Percentiles rank a stretch among this genome's conserved stretches.
phyloP scores from a whole-genome alignment of 2,888 invertebrate species.

The Tetropium fuscum region DNA sequence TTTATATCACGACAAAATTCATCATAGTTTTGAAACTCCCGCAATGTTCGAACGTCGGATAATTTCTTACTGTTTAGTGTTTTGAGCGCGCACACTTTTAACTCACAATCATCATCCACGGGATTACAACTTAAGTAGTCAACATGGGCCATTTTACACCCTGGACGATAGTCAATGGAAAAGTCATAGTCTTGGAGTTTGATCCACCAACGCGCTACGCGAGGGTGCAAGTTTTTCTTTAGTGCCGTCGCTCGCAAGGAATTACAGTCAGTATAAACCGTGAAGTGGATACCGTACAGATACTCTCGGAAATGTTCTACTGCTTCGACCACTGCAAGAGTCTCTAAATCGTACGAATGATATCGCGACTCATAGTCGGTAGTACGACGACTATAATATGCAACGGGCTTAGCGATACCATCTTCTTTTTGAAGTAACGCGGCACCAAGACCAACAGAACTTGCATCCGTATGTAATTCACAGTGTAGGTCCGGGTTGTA shows the following conservation, averaged over 20 bases:
- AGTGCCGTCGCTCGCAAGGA: constrained; percentile 31
- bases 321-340: constrained; percentile 52
- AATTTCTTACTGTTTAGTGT: no score
- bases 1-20: no score
- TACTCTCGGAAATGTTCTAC: constrained; percentile 49
- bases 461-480: constrained; percentile 34
- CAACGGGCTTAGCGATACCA: constrained; percentile 30
- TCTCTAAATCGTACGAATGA: constrained; percentile 52
- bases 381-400: constrained; percentile 43
- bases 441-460: constrained; percentile 33
- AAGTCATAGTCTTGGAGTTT: constrained; percentile 46
- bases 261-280: constrained; percentile 55
- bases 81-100: no score
- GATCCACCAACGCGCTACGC: constrained; percentile 54
- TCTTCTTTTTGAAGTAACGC: constrained; percentile 39
- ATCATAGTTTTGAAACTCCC: no score
- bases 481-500: constrained; percentile 28
- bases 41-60: no score
- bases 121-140: constrained; percentile 23
- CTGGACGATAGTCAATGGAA: constrained; percentile 23
- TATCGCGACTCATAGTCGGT: constrained; percentile 27
- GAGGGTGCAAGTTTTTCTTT: constrained; percentile 50
- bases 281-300: constrained; percentile 45
- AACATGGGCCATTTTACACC: constrained; percentile 16
- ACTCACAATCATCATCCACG: no score